A percentile compares a stretch with the other conserved stretches of the same genome.
These are phyloP conservation scores for Schlechtendalia chinensis DNA, from an alignment of 1,140 invertebrate genomes.

Conservation along the genomic window DNA sequence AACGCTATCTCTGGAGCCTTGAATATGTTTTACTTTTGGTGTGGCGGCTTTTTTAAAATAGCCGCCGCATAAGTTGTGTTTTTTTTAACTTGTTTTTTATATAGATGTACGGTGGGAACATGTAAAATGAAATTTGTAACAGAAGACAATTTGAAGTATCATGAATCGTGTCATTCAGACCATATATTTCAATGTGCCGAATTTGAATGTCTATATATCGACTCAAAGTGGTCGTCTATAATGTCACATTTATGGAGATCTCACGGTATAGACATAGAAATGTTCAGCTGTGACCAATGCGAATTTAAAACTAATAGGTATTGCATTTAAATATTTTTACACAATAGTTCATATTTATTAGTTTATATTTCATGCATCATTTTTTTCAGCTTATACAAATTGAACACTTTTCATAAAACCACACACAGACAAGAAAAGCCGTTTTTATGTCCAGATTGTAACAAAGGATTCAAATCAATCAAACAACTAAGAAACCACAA, in stretches of 20 bases:
- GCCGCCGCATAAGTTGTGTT: no score
- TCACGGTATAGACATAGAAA: slow-evolving; percentile 74
- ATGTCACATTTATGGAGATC: slow-evolving; percentile 73
- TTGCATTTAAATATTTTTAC: background rate
- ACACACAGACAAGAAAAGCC: slow-evolving; percentile 66
- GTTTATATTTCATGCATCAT: background rate
- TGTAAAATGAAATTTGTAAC: slow-evolving; percentile 25
- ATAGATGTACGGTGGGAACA: background rate
- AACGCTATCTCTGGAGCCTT: no score
- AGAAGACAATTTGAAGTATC: slow-evolving; percentile 16
- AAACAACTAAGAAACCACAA: slow-evolving; percentile 72
- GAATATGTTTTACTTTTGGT: no score
- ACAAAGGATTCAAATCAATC: slow-evolving; percentile 73
- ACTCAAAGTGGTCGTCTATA: slow-evolving; percentile 62
- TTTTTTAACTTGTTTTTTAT: background rate
- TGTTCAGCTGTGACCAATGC: slow-evolving; percentile 68
- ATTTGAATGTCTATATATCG: slow-evolving; percentile 49
- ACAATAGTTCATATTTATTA: background rate
- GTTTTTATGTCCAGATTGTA: slow-evolving; percentile 67
- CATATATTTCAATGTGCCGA: slow-evolving; percentile 20
- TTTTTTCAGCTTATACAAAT: slow-evolving; percentile 62
- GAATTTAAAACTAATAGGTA: slow-evolving; percentile 62
- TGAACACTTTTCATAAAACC: slow-evolving; percentile 68
- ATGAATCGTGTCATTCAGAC: slow-evolving; percentile 11
- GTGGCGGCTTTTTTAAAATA: background rate